Conservation (phyloP, 2,113 vertebrate species). For the Etia nguti region DNA sequence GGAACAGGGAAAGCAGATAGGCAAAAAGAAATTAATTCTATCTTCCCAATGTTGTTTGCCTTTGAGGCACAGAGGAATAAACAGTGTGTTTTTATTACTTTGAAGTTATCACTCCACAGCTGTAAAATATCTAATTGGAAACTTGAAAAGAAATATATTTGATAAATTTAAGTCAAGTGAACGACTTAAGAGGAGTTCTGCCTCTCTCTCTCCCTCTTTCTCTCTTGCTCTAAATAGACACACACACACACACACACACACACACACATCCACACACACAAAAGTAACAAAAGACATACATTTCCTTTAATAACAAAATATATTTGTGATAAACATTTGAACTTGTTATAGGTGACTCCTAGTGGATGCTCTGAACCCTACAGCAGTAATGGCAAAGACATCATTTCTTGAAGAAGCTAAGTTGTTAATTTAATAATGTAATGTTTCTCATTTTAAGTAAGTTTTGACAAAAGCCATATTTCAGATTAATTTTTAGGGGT, state of each 20-base stretch:
- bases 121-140: slow-evolving; percentile 50
- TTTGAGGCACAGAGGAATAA: slow-evolving; percentile 57
- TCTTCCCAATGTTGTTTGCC: slow-evolving; percentile 44
- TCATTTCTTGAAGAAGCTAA: background rate
- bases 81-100: slow-evolving; percentile 56
- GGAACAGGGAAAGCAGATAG: slow-evolving; percentile 40
- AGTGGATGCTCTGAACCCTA: background rate
- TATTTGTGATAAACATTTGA: background rate
- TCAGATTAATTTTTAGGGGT: background rate
- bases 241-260: background rate
- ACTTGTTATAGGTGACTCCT: background rate
- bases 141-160: slow-evolving; percentile 47
- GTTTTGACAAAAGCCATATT: background rate
- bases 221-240: background rate
- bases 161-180: slow-evolving; percentile 30
- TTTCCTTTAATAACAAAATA: background rate
- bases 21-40: slow-evolving; percentile 44
- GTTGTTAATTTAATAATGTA: background rate
- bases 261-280: background rate
- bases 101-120: slow-evolving; percentile 56
- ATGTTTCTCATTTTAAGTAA: background rate
- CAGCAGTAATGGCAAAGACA: background rate
- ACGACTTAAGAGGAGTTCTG: background rate
- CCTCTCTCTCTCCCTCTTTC: background rate
- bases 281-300: background rate